Evolutionary conservation across 2,113 vertebrate genomes (phyloP), one percentile per base, ranked within the genome.

Genomic region (Pelodiscus sinensis): DNA sequence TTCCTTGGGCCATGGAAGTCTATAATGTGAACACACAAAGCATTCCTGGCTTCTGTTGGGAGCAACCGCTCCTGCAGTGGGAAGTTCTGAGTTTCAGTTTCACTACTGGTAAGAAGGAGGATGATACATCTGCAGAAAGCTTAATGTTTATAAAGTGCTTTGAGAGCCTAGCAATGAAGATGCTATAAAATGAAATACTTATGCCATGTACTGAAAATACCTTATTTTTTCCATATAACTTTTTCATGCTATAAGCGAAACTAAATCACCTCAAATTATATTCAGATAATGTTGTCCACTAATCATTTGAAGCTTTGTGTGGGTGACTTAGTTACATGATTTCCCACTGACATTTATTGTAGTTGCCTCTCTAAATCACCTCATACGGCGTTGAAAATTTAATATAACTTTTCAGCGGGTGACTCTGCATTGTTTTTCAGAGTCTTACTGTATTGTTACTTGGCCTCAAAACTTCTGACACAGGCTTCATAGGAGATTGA

Each of bases 361-460:
- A 77, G 38, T 50, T 83, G 12, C 15, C n/a, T 78, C 15, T 55
- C 65, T 85, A 80, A 56, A 54, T 62, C 51, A 51, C 25, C 21
- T 83, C 71, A n/a, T 3, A 21, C 13, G 80, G 12, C 44, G 83
- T 8, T 68, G 90, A 84, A 92, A 60, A 57, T 0, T 0, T 29
- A 81, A 11, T 57, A 86, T 71, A 25, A 82, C 38, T 75, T 5
- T 4, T 81, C 22, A 82, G 65, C 50, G 57, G 15, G 4, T 35
- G 24, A 25, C 56, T 44, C 44, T 29, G 2, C 13, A 21, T 9
- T 85, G 9, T 58, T 87, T 50, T 57, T 89, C 62, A 85, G 71
- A 25, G 11, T 52, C 50, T 84, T 81, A n/a, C 35, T 9, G 24
- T 52, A 31, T 1, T 52, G 31, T 12, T 73, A 27, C 1, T 1